Conservation (phyloP, 2,797 vertebrate species). For the Pelodytes ibericus region DNA sequence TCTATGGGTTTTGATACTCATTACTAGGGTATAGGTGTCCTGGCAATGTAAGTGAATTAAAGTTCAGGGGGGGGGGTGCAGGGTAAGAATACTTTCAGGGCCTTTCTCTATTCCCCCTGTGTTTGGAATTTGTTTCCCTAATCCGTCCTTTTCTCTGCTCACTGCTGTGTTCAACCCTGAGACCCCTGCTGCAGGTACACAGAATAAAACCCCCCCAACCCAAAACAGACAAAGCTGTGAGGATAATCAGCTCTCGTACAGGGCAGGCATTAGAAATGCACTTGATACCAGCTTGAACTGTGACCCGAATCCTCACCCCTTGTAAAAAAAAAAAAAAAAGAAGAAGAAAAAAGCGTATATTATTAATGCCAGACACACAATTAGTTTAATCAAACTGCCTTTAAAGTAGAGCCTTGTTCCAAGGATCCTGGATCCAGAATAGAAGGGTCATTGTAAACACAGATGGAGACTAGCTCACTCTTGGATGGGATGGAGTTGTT, state of each 20-base stretch:
- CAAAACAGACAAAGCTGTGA: neutral
- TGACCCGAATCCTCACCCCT: conserved; percentile 15
- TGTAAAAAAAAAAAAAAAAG: neutral
- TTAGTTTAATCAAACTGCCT: conserved; percentile 9
- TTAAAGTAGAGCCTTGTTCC: neutral
- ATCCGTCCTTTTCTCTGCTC: neutral
- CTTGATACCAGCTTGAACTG: conserved; percentile 26
- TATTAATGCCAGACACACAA: conserved; percentile 23
- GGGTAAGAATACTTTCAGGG: too few relatives aligned
- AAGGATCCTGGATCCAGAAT: neutral
- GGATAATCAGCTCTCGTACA: neutral
- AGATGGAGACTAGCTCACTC: neutral
- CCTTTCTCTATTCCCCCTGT: neutral
- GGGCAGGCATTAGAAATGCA: neutral
- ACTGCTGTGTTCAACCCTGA: neutral
- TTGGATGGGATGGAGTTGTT: neutral
- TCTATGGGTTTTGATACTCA: neutral
- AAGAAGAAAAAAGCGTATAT: neutral
- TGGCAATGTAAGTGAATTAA: too few relatives aligned
- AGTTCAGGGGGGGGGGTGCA: too few relatives aligned
- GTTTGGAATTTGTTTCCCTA: neutral
- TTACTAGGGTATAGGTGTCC: neutral
- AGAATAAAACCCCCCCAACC: neutral
- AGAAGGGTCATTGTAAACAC: conserved; percentile 18
- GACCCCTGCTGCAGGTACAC: neutral